Evolutionary conservation across 2,888 invertebrate genomes (phyloP).

Genomic region (Acronicta alni): DNA sequence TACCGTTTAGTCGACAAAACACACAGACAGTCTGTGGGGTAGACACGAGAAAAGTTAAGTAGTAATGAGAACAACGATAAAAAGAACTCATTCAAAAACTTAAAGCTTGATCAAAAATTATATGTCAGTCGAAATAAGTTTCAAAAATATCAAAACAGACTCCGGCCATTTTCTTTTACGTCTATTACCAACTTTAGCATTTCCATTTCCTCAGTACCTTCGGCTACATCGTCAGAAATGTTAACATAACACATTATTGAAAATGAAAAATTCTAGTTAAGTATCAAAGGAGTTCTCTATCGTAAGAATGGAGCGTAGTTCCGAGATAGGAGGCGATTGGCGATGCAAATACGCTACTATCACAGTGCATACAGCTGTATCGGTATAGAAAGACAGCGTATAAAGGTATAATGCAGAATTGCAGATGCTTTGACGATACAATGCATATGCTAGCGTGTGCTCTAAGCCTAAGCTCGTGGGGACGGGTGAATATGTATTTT

Average conservation of each 20-base stretch:
- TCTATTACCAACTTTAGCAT: constrained; percentile 5
- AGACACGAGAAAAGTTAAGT: no score
- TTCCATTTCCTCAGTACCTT: constrained; percentile 12
- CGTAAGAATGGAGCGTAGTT: constrained; percentile 24
- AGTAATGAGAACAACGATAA: no score
- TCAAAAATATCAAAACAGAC: not conserved
- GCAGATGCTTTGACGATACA: constrained; percentile 35
- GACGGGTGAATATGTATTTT: not conserved
- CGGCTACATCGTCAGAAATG: constrained; percentile 21
- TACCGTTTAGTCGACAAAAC: no score
- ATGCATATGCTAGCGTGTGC: constrained; percentile 14
- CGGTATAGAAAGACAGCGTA: constrained; percentile 4
- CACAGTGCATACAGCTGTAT: constrained; percentile 22
- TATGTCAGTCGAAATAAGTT: not conserved
- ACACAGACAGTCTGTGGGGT: no score
- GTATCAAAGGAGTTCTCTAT: constrained; percentile 23
- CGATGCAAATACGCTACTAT: constrained; percentile 44
- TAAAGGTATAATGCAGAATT: constrained; percentile 23
- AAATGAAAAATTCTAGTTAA: constrained; percentile 14
- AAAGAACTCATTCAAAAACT: no score
- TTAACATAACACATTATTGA: constrained; percentile 36
- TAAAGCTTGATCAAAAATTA: no score
- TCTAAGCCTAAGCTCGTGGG: constrained; percentile 4
- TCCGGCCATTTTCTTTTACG: not conserved
- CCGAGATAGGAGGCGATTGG: constrained; percentile 27